Evolutionary conservation across 2,797 vertebrate species (phyloP), one percentile per base, ranked within the genome.

Genomic region (Thalassophryne amazonica): DNA sequence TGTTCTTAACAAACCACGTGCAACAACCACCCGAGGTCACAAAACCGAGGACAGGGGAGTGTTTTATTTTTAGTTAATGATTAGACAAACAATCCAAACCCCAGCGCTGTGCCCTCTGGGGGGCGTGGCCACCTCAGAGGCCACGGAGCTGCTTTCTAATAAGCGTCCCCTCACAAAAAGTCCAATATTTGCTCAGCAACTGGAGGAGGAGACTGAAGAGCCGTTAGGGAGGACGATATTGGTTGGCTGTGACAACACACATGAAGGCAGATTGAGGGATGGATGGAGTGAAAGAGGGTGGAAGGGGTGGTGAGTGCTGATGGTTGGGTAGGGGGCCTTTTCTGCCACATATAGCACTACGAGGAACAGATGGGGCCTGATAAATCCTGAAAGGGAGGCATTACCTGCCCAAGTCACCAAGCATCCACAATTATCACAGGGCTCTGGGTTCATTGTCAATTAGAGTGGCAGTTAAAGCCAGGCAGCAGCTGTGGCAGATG

Each of bases 401-500:
- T 92, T 94, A 95, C 94, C 94, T 97, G 92, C 89, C 85, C 73
- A 79, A 93, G 92, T 89, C 82, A 75, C 90, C 89, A 91, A 60
- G 61, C 90, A 94, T 91, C 90, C 91, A 89, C 89, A 91, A 88
- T 97, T 93, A 95, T 92, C 91, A 89, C 70, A 66, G 91, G 91
- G 88, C 87, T 86, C 91, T 90, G 91, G 86, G 91, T 93, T 94
- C 93, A 92, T 93, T 95, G 94, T 95, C 92, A 93, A 88, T 96
- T 93, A 93, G 90, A 93, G 89, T 91, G 92, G 92, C 92, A 93
- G 93, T 74, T 77, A 90, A 73, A 84, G 91, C 67, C 54, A 91
- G 90, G 91, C 91, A 91, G 92, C 94, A 96, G 93, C 92, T 93
- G 94, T 90, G 93, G 90, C 94, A 96, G 94, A 96, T 97, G 95